Evolutionary conservation across 1,140 invertebrate genomes (phyloP).

Genomic region (Venturia canescens): DNA sequence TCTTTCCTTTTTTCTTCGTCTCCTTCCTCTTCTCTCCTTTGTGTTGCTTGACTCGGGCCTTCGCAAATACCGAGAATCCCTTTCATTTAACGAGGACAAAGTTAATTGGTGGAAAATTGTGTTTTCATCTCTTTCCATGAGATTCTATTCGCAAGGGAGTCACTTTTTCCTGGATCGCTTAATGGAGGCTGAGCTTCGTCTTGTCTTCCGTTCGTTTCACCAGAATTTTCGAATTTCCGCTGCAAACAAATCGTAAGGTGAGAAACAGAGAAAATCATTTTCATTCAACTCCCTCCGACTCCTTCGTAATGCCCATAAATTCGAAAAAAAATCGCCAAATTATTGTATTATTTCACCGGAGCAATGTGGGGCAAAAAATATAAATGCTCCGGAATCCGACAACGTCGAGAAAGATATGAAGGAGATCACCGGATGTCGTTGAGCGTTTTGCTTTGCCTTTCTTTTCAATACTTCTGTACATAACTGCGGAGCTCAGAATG

Average conservation of each 20-base stretch:
- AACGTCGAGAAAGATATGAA: neutral
- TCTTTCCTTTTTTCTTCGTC: neutral
- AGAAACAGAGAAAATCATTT: no score
- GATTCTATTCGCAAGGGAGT: neutral
- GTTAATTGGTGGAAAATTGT: conserved; percentile 1
- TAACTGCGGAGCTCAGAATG: neutral
- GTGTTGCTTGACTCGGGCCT: neutral
- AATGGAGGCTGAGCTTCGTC: no score
- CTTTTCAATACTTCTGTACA: conserved; percentile 14
- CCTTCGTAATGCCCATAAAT: no score
- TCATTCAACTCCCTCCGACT: neutral
- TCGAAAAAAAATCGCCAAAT: no score
- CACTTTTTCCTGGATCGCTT: neutral
- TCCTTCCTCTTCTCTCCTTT: neutral
- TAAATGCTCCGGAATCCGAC: neutral
- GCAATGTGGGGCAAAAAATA: neutral
- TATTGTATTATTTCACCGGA: neutral
- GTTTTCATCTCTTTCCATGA: neutral
- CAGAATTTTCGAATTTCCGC: neutral
- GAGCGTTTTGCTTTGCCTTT: conserved; percentile 8
- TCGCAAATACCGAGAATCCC: neutral
- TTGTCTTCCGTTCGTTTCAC: neutral
- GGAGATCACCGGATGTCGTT: neutral
- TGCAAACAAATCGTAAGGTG: no score
- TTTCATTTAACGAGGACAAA: neutral